Evolutionary conservation across 1,140 invertebrate genomes (phyloP).

Genomic region (Drosophila kurseongensis): DNA sequence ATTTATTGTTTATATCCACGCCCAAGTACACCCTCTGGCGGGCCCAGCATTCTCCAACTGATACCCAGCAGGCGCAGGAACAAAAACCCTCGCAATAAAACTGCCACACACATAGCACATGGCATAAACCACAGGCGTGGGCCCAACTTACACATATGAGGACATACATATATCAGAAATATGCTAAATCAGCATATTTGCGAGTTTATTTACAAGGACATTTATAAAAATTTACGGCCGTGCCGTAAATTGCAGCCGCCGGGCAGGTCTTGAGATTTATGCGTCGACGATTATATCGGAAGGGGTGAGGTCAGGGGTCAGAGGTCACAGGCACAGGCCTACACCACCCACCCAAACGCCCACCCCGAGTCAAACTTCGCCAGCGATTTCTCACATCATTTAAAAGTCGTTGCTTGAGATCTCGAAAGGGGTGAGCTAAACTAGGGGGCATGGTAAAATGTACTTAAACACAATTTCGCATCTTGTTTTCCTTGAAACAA

Average conservation of each 20-base stretch:
- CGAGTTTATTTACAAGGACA: conserved; percentile 83
- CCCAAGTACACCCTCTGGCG: too few species aligned
- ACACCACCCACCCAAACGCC: conserved; percentile 1
- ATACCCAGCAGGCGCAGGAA: conserved; percentile 24
- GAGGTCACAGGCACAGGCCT: conserved; percentile 20
- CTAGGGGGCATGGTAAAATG: neutral
- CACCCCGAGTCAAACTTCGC: conserved; percentile 20
- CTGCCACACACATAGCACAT: conserved; percentile 65
- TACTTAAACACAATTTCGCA: too few species aligned
- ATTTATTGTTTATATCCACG: too few species aligned
- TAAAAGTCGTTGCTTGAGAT: conserved; percentile 51
- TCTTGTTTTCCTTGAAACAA: too few species aligned
- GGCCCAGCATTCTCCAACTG: conserved; percentile 1
- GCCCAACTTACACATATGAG: conserved; percentile 41
- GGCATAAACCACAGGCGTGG: conserved; percentile 73
- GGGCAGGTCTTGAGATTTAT: conserved; percentile 81
- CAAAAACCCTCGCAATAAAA: conserved; percentile 67
- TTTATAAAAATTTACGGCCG: conserved; percentile 82
- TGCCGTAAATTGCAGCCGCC: conserved; percentile 79
- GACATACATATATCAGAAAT: conserved; percentile 63
- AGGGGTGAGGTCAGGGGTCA: neutral
- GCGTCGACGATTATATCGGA: conserved; percentile 69
- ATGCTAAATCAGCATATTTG: conserved; percentile 83
- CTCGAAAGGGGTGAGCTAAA: neutral
- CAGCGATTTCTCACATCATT: conserved; percentile 63